Conservation (phyloP, 2,888 invertebrate species). For the Melanotus villosus region DNA sequence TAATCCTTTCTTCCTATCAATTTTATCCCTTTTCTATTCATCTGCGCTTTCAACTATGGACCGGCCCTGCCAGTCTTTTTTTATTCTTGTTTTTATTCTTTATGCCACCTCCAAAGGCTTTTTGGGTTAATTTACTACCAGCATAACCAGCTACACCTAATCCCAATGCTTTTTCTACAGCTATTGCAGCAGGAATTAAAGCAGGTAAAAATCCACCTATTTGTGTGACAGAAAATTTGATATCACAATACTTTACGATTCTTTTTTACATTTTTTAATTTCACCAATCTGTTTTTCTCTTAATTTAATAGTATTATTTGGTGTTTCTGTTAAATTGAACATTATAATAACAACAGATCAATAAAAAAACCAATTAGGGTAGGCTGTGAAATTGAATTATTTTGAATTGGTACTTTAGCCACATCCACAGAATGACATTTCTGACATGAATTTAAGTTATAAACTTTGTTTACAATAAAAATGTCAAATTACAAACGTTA, state of each 20-base stretch:
- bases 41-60: too few species aligned
- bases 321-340: constrained; percentile 16
- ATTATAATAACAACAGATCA: too few species aligned
- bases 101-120: constrained; percentile 11
- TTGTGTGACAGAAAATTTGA: constrained; percentile 11
- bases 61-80: too few species aligned
- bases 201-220: constrained; percentile 8
- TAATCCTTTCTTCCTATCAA: constrained; percentile 8
- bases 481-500: too few species aligned
- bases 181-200: constrained; percentile 13
- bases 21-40: not conserved
- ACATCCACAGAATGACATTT: too few species aligned
- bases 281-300: constrained; percentile 12
- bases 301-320: constrained; percentile 15
- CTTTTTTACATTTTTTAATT: constrained; percentile 19
- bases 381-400: too few species aligned
- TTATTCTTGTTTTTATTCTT: not conserved
- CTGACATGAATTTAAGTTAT: too few species aligned
- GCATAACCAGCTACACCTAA: constrained; percentile 11
- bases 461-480: too few species aligned
- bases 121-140: constrained; percentile 8
- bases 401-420: too few species aligned
- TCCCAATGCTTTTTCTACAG: constrained; percentile 15
- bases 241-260: constrained; percentile 3
- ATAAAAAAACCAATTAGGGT: too few species aligned